Evolutionary conservation across 1,140 invertebrate species (phyloP), one percentile per base, ranked within the genome.

Genomic region (Chelonus insularis): DNA sequence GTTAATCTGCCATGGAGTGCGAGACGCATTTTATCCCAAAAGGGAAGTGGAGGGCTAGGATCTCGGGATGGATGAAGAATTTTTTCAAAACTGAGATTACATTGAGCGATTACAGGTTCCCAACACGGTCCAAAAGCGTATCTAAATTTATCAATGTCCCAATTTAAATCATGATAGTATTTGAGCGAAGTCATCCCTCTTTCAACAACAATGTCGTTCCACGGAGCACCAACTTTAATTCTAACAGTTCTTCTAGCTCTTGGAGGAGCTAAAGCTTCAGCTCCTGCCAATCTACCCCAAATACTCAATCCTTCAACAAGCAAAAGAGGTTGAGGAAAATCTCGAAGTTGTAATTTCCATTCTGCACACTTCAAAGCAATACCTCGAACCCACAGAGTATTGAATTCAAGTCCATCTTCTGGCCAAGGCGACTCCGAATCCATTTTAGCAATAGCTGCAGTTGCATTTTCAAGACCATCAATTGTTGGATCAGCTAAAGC

Each of bases 111-210:
- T 0, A 97, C 93, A 0, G 97, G 96, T 73, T 99, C 97, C 97
- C 97, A 99, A 80, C 96, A 99, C 0, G 96, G 94, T 0, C 97
- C 97, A 80, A 99, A 98, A 0, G 95, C 95, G 72, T 96, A 93
- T 70, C 89, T 90, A 68, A 90, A 94, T 63, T 90, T 88, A 51
- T 93, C 88, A 63, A 95, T 88, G 70, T 96, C 94, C 84, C 93
- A 95, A 75, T 94, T 96, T n/a, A 99, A 86, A 80, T 99, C 97
- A 76, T 99, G 95, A 79, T 97, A 99, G 81, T 96, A 98, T 77
- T 99, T 99, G 0, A 98, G 82, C 0, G 94, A 87, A 12, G 94
- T 94, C 91, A 99, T 95, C 69, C 92, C 94, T 52, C 94, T 82
- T 70, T 92, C 89, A 1, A 94, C 83, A 2, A 86, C 83, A 52